phyloP scores from a whole-genome alignment of 1,140 invertebrate genomes.

The Drosophila bocki region DNA sequence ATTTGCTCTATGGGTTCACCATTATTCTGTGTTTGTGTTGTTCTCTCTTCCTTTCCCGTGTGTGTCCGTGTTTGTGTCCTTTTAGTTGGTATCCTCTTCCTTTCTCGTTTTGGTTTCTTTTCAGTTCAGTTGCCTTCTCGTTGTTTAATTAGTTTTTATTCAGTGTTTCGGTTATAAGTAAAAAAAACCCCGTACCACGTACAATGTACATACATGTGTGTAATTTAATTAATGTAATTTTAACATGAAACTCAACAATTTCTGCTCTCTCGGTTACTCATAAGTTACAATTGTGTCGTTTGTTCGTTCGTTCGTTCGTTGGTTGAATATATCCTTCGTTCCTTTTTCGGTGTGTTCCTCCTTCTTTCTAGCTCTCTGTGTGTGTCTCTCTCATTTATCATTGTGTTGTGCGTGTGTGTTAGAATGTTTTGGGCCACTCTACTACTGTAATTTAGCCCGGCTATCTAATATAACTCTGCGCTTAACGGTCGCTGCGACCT shows the following conservation, averaged over 20 bases:
- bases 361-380: conserved; percentile 52
- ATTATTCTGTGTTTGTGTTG: conserved; percentile 77
- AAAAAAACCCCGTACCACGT: not conserved
- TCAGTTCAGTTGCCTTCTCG: conserved; percentile 28
- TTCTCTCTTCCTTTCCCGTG: conserved; percentile 66
- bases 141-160: conserved; percentile 41
- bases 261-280: conserved; percentile 78
- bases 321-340: conserved; percentile 44
- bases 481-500: conserved; percentile 50
- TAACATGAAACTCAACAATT: conserved; percentile 84
- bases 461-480: conserved; percentile 57
- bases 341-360: conserved; percentile 56
- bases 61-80: conserved; percentile 78
- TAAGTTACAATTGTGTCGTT: conserved; percentile 66
- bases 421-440: conserved; percentile 41
- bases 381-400: conserved; percentile 72
- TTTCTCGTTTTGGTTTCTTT: conserved; percentile 18
- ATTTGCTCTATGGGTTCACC: conserved; percentile 79
- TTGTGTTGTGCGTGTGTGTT: conserved; percentile 53
- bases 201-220: conserved; percentile 65
- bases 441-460: conserved; percentile 50
- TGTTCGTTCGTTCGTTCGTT: conserved; percentile 44
- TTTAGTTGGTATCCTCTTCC: conserved; percentile 40
- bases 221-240: conserved; percentile 83
- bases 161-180: conserved; percentile 22